Evolutionary conservation across 2,888 invertebrate species (phyloP), one percentile per base, ranked within the genome.

Genomic region (Julus scandinavius): DNA sequence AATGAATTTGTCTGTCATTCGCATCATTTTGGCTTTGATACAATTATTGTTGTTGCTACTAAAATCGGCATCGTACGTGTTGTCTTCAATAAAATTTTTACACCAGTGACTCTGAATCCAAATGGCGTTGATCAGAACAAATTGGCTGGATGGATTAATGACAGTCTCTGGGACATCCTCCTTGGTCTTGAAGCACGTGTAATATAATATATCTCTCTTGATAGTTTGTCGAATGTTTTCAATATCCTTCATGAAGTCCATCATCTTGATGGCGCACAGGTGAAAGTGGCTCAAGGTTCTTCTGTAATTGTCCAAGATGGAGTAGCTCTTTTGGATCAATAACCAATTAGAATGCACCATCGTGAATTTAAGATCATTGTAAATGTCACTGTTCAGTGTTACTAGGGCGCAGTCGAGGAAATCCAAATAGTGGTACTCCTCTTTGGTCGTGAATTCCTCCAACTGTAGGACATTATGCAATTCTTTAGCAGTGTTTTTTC

Each of bases 401-500:
- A 6, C 13, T 15, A 54, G 54, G 54, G 54, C 54, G 3, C 15
- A 13, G 54, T 54, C 54, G 9, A 54, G 9, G 54, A 54, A 54
- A 15, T 54, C 54, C 54, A 54, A 54, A 11, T 54, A 15, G 54
- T 54, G 54, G 9, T 54, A 54, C 54, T 54, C 54, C 9, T 54
- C 54, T 15, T 54, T 54, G 54, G 54, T 54, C 15, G 54, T 54
- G 9, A 54, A 54, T 11, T 54, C 54, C 54, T 63, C 41, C 29
- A 88, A 38, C 17, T 86, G 49, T 29, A 89, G 17, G 13, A 54
- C 58, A n/a, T 41, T 58, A 11, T 29, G 87, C 88, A 89, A 45
- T 87, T 88, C 87, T 6, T 88, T 87, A 13, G 89, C 90, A 11
- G 93, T 93, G 40, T 91, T 90, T 2, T 91, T 91, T 87, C 90